Evolutionary conservation across 1,140 invertebrate species (phyloP).

Genomic region (Solen grandis): DNA sequence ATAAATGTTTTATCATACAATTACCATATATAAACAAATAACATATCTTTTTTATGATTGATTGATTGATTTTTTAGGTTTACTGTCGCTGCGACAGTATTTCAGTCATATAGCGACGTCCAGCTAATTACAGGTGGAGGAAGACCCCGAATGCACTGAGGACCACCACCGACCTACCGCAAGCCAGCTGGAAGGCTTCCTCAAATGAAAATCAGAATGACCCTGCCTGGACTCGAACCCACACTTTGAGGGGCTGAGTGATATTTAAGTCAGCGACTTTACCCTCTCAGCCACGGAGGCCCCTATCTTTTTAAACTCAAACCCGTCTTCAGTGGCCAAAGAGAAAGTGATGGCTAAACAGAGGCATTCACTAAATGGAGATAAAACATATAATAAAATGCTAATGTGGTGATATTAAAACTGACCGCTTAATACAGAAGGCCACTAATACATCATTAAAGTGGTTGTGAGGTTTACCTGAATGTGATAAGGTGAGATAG

Average conservation of each 20-base stretch:
- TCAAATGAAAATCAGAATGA: background rate
- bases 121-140: background rate
- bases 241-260: background rate
- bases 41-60: too few relatives aligned
- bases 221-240: background rate
- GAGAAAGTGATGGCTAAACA: too few relatives aligned
- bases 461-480: slow-evolving; percentile 84
- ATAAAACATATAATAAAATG: too few relatives aligned
- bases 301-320: too few relatives aligned
- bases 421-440: too few relatives aligned
- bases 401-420: too few relatives aligned
- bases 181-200: background rate
- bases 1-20: too few relatives aligned
- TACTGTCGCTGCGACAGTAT: background rate
- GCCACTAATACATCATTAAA: too few relatives aligned
- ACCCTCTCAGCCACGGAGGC: background rate
- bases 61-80: background rate
- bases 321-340: too few relatives aligned
- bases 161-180: background rate
- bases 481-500: slow-evolving; percentile 93
- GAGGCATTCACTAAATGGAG: too few relatives aligned
- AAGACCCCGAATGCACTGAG: background rate
- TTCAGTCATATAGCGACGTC: background rate
- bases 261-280: background rate
- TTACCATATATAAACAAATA: too few relatives aligned